Evolutionary conservation across 2,888 invertebrate genomes (phyloP), one percentile per base, ranked within the genome.

Genomic region (Podotricha telesiphe): DNA sequence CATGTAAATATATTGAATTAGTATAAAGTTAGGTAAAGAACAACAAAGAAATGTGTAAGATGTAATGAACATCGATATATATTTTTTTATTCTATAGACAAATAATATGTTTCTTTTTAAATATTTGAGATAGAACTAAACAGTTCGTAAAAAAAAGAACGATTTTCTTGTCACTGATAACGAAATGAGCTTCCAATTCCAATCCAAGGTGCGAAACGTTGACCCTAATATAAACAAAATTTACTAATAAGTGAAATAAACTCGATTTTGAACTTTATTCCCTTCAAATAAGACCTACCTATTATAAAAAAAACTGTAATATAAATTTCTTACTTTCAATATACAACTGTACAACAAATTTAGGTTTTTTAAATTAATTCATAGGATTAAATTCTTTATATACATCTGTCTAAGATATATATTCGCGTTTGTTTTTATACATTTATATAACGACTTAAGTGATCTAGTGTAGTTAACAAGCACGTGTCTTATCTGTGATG

Each of bases 171-270:
- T 82, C 77, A 79, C 81, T 81, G 89, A 88, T 89, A 89, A 87
- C 61, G 77, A 79, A 83, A 84, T 83, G 79, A 84, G 82, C 85
- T 84, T 83, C 75, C 76, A 78, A 80, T 74, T 81, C 75, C 76
- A 78, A 80, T 74, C 80, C 84, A 89, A 90, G 89, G 88, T 89
- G 89, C 85, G 80, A 89, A 89, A 80, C 86, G 86, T 86, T 90
- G 89, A 88, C 89, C 90, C 80, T 85, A 86, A 87, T 88, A 82
- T 70, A 65, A 48, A 66, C 65, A 64, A 66, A 76, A 34, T 62
- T 69, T 8, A 47, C 47, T 13, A 8, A 47, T 0, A 47, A 67
- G 22, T 13, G 8, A 42, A 42, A 22, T 0, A 8, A 20, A 62
- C 22, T 13, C 0, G 34, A 64, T 10, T 17, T 15, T 11, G 20